Evolutionary conservation across 2,113 vertebrate species (phyloP).

Genomic region (Benitochromis conjunctus): DNA sequence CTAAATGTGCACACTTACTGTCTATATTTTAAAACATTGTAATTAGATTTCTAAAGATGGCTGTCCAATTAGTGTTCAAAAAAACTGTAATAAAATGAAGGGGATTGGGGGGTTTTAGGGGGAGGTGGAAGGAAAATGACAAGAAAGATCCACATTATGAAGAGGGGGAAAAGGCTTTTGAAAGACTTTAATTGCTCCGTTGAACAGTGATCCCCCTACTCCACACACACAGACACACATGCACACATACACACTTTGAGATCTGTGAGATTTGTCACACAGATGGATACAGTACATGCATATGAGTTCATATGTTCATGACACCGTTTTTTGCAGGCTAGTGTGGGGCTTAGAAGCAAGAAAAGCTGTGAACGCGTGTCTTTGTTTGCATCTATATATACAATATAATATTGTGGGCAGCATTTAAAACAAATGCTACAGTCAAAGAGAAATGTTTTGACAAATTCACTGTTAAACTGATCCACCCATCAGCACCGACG

Average conservation of each 20-base stretch:
- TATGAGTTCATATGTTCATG: not conserved
- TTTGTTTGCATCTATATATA: not conserved
- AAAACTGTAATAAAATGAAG: not conserved
- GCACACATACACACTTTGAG: not conserved
- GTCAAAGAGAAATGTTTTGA: not conserved
- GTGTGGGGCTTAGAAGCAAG: not conserved
- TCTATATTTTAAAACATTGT: not conserved
- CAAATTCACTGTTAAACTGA: not conserved
- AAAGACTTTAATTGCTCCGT: constrained; percentile 16
- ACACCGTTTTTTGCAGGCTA: not conserved
- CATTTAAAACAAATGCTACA: not conserved
- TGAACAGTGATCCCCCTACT: not conserved
- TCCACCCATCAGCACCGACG: not conserved
- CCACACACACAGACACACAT: not conserved
- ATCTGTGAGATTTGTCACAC: not conserved
- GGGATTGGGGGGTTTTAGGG: not conserved
- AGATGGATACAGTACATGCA: not conserved
- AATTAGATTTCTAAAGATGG: constrained; percentile 16
- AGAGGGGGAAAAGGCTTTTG: not conserved
- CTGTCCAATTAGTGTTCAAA: constrained; percentile 18
- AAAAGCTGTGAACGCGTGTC: not conserved
- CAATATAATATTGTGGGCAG: not conserved
- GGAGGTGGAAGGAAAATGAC: not conserved
- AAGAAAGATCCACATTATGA: not conserved
- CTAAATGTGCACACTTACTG: not conserved